Percentiles rank a stretch among this genome's conserved stretches.
Evolutionary conservation across 2,888 invertebrate species (phyloP).

Genomic region (Troides oblongomaculatus): DNA sequence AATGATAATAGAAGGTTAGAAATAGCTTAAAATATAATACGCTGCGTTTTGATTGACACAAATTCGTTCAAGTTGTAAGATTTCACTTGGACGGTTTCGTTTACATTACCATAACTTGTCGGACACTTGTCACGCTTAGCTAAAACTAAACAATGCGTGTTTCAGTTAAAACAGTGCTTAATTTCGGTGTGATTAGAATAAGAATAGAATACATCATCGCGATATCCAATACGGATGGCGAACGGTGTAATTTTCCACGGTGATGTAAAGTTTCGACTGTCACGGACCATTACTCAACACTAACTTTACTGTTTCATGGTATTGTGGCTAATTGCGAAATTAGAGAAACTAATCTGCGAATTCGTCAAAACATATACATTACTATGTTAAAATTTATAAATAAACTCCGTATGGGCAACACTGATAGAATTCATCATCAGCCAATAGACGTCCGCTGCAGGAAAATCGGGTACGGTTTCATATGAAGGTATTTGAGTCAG

Average conservation of each 20-base stretch:
- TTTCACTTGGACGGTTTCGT: too few species aligned
- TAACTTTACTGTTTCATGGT: background rate
- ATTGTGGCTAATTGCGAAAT: background rate
- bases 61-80: background rate
- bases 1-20: background rate
- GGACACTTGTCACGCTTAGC: conserved; percentile 1
- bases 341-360: too few species aligned
- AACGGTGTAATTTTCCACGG: background rate
- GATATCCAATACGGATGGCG: background rate
- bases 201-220: conserved; percentile 3
- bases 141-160: background rate
- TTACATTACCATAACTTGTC: background rate
- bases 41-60: background rate
- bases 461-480: too few species aligned
- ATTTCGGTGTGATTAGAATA: conserved; percentile 2
- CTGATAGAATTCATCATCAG: too few species aligned
- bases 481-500: too few species aligned
- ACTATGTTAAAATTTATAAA: too few species aligned
- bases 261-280: background rate
- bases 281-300: conserved; percentile 1
- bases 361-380: too few species aligned
- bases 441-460: too few species aligned
- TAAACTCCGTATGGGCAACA: too few species aligned
- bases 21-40: background rate
- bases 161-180: background rate